Evolutionary conservation across 2,888 invertebrate genomes (phyloP).

Genomic region (Conus canariensis): DNA sequence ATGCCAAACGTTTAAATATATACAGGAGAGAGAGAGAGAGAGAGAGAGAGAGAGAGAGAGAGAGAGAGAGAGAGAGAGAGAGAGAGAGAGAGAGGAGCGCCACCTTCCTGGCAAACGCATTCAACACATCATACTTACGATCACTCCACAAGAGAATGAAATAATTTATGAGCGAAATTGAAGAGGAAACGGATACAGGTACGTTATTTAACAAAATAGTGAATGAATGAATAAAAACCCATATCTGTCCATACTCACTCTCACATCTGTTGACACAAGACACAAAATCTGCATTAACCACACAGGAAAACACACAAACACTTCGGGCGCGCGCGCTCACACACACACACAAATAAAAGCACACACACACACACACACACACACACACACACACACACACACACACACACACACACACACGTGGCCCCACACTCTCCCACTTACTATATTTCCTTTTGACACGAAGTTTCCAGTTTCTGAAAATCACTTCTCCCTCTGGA

Average conservation of each 20-base stretch:
- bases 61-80: conserved; percentile 12
- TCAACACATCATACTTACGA: no score
- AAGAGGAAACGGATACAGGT: no score
- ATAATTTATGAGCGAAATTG: no score
- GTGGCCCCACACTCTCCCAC: not conserved
- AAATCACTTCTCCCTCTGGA: not conserved
- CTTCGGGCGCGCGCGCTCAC: not conserved
- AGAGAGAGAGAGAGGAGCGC: not conserved
- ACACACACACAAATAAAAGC: conserved; percentile 6
- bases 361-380: conserved; percentile 30
- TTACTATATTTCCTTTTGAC: conserved; percentile 14
- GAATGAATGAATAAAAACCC: no score
- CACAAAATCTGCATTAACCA: no score
- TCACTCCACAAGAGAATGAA: no score
- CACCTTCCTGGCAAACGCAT: not conserved
- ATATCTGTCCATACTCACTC: no score
- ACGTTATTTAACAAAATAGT: no score
- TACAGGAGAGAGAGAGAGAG: not conserved
- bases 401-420: not conserved
- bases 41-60: not conserved
- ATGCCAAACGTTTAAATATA: no score
- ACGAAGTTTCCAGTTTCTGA: not conserved
- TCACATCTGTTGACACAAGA: no score
- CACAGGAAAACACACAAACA: no score
- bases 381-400: not conserved